These are phyloP conservation scores for Phrynocephalus guinanensis DNA, from an alignment of 2,797 vertebrate genomes.

Conservation along the genomic window DNA sequence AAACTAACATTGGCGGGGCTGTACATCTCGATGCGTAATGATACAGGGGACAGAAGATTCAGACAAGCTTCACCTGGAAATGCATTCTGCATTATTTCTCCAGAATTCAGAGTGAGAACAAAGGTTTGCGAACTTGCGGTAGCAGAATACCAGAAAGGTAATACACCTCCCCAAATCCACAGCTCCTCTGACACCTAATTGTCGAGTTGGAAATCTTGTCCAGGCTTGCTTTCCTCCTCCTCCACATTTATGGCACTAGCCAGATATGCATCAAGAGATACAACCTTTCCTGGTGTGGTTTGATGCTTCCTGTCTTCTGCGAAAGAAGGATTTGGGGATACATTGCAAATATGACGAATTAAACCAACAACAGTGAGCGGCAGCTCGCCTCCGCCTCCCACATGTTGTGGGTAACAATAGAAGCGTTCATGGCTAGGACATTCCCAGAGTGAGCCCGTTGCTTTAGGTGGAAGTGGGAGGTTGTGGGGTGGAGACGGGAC, in stretches of 20 bases:
- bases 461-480: too few species aligned
- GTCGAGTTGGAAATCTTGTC: rapidly evolving
- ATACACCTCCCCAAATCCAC: neutral
- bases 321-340: neutral
- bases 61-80: neutral
- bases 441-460: too few species aligned
- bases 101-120: neutral
- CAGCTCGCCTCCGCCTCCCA: neutral
- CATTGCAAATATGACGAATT: neutral
- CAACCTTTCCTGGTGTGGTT: neutral
- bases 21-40: neutral
- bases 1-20: neutral
- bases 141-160: neutral
- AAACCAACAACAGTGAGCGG: neutral
- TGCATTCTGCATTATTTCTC: too few species aligned
- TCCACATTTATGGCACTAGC: neutral
- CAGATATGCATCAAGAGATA: neutral
- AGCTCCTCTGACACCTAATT: neutral
- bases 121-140: neutral
- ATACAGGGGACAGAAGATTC: neutral
- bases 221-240: neutral
- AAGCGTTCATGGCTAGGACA: neutral
- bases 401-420: neutral
- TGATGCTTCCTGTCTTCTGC: neutral
- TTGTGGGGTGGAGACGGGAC: too few species aligned